These are phyloP conservation scores for Maccullochella peelii DNA, from an alignment of 2,113 vertebrate genomes.

Conservation along the genomic window DNA sequence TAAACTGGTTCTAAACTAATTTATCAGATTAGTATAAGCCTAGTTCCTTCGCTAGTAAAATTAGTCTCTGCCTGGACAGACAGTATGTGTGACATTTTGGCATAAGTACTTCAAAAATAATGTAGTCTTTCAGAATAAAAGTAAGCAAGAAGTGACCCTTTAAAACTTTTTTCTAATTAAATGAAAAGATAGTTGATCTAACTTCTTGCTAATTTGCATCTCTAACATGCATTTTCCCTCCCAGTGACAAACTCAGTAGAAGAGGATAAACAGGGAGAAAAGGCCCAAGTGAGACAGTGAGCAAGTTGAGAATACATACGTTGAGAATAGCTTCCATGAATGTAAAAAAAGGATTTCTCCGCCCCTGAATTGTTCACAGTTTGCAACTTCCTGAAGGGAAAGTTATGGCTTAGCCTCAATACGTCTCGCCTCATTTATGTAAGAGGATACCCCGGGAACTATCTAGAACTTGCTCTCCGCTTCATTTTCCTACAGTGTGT, in stretches of 20 bases:
- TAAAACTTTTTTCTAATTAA: background rate
- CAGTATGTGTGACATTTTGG: background rate
- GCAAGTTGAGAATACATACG: background rate
- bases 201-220: background rate
- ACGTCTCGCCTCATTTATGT: conserved; percentile 62
- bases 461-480: conserved; percentile 12
- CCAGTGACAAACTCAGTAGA: background rate
- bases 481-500: conserved; percentile 44
- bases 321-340: background rate
- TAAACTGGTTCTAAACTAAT: background rate
- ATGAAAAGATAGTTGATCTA: background rate
- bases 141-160: background rate
- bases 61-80: background rate
- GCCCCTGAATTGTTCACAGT: conserved; percentile 20
- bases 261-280: background rate
- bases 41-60: background rate
- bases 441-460: conserved; percentile 38
- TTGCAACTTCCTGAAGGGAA: conserved; percentile 24
- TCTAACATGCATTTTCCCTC: background rate
- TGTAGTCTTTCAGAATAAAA: background rate
- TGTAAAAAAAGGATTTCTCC: background rate
- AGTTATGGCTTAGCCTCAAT: conserved; percentile 62
- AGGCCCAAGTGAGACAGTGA: background rate
- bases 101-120: too few species aligned
- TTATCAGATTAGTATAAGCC: background rate